Conservation (phyloP, 2,797 vertebrate genomes). For the Rhodeus uyekii region DNA sequence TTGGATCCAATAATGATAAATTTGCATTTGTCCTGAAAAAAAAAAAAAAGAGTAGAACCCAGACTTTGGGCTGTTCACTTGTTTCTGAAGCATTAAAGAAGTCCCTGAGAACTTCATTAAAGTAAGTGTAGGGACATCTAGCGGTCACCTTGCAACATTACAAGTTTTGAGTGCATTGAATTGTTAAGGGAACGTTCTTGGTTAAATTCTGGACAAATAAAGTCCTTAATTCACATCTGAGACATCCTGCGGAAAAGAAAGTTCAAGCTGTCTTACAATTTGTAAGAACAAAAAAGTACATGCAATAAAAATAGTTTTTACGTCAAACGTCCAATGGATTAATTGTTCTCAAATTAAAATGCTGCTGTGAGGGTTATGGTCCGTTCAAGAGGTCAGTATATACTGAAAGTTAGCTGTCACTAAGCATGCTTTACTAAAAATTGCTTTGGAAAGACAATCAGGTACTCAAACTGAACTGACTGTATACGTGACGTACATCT, state of each 20-base stretch:
- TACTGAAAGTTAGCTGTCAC: neutral
- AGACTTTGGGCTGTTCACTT: neutral
- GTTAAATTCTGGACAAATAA: neutral
- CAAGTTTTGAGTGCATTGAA: neutral
- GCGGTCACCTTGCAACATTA: neutral
- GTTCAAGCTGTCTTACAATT: too few species aligned
- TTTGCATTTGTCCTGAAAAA: too few species aligned
- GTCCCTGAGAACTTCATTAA: neutral
- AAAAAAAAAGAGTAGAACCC: neutral
- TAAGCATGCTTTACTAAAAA: neutral
- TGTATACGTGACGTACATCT: neutral
- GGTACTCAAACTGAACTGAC: neutral
- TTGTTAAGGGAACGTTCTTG: neutral
- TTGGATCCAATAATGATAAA: neutral
- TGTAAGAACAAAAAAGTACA: neutral
- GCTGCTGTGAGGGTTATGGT: neutral
- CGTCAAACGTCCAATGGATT: neutral
- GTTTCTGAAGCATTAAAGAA: neutral
- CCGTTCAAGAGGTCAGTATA: neutral
- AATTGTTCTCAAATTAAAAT: neutral
- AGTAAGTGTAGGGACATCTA: slow-evolving; percentile 18
- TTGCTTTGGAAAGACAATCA: neutral
- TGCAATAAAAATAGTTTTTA: neutral
- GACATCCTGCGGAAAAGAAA: neutral
- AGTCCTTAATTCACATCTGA: neutral